phyloP scores from a whole-genome alignment of 2,797 vertebrate genomes.

The Pempheris klunzingeri region DNA sequence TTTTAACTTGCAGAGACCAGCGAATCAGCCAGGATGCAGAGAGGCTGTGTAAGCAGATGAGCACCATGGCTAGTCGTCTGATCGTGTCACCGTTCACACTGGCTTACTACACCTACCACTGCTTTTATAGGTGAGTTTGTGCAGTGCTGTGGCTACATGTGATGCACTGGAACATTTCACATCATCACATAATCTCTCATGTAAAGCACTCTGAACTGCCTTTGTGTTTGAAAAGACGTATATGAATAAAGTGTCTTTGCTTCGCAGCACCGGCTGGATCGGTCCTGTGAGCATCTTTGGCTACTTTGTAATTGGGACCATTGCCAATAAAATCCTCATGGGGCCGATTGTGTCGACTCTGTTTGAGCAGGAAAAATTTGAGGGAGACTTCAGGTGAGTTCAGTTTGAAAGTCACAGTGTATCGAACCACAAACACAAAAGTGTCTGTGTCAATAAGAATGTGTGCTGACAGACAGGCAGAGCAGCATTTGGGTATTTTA shows the following conservation, averaged over 20 bases:
- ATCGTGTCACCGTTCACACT: conserved; percentile 94
- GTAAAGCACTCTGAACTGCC: background rate
- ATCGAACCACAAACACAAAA: background rate
- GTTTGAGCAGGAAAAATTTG: conserved; percentile 96
- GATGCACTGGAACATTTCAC: background rate
- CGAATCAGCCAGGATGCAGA: conserved; percentile 97
- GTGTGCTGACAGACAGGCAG: background rate
- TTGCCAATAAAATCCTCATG: conserved; percentile 94
- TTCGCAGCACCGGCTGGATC: conserved; percentile 93
- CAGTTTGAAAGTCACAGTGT: background rate
- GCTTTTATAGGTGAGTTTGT: conserved; percentile 88
- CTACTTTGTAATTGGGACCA: conserved; percentile 93
- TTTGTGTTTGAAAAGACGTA: background rate
- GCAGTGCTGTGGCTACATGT: background rate
- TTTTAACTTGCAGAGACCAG: conserved; percentile 89
- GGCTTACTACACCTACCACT: conserved; percentile 95
- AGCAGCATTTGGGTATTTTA: conserved; percentile 6
- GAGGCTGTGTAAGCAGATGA: conserved; percentile 94
- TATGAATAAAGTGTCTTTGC: background rate
- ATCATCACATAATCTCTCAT: no score
- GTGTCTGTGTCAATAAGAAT: background rate
- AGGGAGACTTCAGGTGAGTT: conserved; percentile 95
- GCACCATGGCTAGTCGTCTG: conserved; percentile 92
- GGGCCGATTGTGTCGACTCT: conserved; percentile 94
- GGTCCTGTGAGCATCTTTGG: conserved; percentile 94